These are phyloP conservation scores for Rhinichthys klamathensis DNA, from an alignment of 2,113 vertebrate genomes.

Conservation along the genomic window DNA sequence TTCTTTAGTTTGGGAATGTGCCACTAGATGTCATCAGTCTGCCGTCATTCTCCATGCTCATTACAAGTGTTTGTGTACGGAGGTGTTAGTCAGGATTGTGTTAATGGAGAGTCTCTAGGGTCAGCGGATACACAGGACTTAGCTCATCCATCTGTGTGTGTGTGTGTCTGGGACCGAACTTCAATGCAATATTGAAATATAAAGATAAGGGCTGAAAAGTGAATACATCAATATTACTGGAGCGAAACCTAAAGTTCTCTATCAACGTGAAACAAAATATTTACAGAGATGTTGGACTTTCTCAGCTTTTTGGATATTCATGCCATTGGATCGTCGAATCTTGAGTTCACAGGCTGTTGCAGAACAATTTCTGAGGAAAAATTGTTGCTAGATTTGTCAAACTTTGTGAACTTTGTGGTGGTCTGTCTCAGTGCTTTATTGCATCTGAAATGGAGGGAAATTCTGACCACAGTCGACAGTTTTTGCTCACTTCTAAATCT, in stretches of 20 bases:
- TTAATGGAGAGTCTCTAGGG: neutral
- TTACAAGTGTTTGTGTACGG: neutral
- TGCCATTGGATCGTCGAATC: too few species aligned
- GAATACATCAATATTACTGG: neutral
- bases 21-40: constrained; percentile 1
- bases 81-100: constrained; percentile 47
- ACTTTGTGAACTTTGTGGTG: too few species aligned
- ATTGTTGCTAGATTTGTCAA: too few species aligned
- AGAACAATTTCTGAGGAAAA: too few species aligned
- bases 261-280: too few species aligned
- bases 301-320: too few species aligned
- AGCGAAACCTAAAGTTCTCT: neutral
- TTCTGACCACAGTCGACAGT: too few species aligned
- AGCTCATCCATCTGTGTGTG: neutral
- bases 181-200: neutral
- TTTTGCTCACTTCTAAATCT: too few species aligned
- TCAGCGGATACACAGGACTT: neutral
- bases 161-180: neutral
- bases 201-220: neutral
- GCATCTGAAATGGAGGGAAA: too few species aligned
- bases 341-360: too few species aligned
- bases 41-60: neutral
- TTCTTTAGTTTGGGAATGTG: neutral
- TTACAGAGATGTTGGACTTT: too few species aligned
- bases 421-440: too few species aligned